A percentile compares a stretch with the other conserved stretches of the same genome.
Evolutionary conservation across 1,140 invertebrate genomes (phyloP).

Genomic region (Diuraphis noxia): DNA sequence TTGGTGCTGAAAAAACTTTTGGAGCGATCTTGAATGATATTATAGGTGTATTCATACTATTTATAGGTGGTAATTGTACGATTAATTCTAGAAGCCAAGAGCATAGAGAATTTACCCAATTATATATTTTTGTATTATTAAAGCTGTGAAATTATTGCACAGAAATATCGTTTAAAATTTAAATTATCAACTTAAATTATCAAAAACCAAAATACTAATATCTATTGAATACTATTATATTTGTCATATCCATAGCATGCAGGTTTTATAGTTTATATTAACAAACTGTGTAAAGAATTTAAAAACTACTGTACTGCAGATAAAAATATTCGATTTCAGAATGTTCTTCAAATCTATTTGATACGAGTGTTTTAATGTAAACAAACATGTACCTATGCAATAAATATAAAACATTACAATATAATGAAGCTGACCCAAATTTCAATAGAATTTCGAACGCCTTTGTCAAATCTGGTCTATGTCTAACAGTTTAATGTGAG

Average conservation of each 20-base stretch:
- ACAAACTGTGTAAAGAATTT: not conserved
- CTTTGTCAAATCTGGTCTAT: too few species aligned
- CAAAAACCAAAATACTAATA: not conserved
- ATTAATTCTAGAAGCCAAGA: not conserved
- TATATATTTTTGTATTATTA: not conserved
- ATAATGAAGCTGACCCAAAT: not conserved
- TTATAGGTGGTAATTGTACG: not conserved
- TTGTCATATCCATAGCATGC: not conserved
- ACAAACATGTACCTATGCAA: not conserved
- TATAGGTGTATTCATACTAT: not conserved
- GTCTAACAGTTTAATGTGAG: not conserved
- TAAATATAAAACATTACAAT: not conserved
- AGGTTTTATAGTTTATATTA: not conserved
- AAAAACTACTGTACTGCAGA: not conserved
- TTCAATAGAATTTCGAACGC: not conserved
- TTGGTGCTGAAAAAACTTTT: not conserved
- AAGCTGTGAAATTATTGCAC: not conserved
- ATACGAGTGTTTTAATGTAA: not conserved
- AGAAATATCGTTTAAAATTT: not conserved
- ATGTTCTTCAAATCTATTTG: not conserved
- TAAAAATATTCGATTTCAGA: not conserved
- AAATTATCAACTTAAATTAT: too few species aligned
- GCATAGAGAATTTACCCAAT: not conserved
- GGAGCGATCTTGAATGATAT: not conserved
- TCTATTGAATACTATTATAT: not conserved